Percentiles rank a stretch among this genome's conserved stretches.
Conservation (phyloP, 2,888 invertebrate species). For the Plemyria rubiginata region DNA sequence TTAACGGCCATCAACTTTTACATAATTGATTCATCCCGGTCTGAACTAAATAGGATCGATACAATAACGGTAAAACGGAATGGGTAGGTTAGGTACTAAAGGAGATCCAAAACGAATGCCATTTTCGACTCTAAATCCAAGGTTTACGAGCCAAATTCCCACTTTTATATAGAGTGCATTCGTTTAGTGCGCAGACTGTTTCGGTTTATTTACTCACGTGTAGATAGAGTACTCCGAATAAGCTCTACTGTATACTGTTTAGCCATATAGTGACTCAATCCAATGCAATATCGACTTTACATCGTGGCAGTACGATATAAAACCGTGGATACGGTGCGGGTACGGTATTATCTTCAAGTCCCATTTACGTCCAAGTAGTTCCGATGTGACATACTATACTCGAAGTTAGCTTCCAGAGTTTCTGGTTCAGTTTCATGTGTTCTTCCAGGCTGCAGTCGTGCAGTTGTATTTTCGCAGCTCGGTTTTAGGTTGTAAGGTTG, state of each 20-base stretch:
- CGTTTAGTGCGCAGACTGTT: constrained; percentile 11
- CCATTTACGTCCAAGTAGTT: constrained; percentile 17
- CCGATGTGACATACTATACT: constrained; percentile 7
- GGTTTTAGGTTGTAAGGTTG: not conserved
- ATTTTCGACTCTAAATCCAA: constrained; percentile 1
- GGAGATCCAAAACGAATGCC: not conserved
- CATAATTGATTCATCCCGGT: constrained; percentile 9
- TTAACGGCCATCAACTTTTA: not conserved
- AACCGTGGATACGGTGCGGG: constrained; percentile 4
- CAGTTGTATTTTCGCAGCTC: not conserved
- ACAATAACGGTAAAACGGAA: constrained; percentile 9
- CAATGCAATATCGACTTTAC: constrained; percentile 4
- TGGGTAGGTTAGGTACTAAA: not conserved
- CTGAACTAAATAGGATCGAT: constrained; percentile 14
- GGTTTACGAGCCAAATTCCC: constrained; percentile 1
- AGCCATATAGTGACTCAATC: not conserved
- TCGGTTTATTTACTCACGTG: constrained; percentile 9
- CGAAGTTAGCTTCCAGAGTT: not conserved
- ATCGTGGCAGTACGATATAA: not conserved
- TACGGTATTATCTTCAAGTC: constrained; percentile 3
- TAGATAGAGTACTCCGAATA: not conserved
- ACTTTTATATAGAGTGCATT: constrained; percentile 3
- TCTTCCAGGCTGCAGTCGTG: not conserved
- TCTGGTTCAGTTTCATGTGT: constrained; percentile 9
- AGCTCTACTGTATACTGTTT: constrained; percentile 1